Base-by-base conservation (phyloP, 2,113 vertebrate species). In the Neodon shergylaensis region DNA sequence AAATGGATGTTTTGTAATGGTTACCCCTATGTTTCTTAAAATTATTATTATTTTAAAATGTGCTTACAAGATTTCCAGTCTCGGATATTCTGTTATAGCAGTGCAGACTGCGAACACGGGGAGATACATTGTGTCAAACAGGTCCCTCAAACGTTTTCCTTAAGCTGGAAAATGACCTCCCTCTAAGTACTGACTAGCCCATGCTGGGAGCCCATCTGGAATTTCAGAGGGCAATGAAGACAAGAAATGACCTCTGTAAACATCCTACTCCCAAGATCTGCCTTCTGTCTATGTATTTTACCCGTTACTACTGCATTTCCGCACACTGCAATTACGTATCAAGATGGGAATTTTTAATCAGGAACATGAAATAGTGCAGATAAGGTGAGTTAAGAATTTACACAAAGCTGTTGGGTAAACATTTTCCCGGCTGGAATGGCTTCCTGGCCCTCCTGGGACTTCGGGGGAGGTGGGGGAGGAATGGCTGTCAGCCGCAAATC, bases 151-250 rank as follows among this genome's bases (percentile, higher is more conserved):
- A 33, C 49, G 47, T 78, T 72, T 63, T 89, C 89, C 61, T 5
- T 84, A 52, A 74, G 63, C 66, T 94, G 61, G 86, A 79, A 89
- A 72, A 70, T 42, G 82, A 72, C 44, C 93, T 73, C 42, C 84
- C 66, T 92, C 66, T 74, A 52, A 47, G 0, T n/a, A 79, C 83
- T 1, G 21, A 74, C 88, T 16, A 54, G 72, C 52, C 21, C 7
- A 5, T 9, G 68, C 28, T 17, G 52, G 78, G 74, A 44, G 5
- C 5, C 10, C 11, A 16, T 22, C n/a, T 52, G 52, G 49, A 58
- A 49, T 42, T 31, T 16, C 33, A 11, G 7, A 12, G 33, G n/a
- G 22, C 54, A 42, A 42, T 19, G 12, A 3, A 77, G 52, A 88
- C 42, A 44, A 36, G 28, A 68, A 36, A 33, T 11, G 63, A 68